Evolutionary conservation across 2,888 invertebrate genomes (phyloP).

Genomic region (Folsomia candida): DNA sequence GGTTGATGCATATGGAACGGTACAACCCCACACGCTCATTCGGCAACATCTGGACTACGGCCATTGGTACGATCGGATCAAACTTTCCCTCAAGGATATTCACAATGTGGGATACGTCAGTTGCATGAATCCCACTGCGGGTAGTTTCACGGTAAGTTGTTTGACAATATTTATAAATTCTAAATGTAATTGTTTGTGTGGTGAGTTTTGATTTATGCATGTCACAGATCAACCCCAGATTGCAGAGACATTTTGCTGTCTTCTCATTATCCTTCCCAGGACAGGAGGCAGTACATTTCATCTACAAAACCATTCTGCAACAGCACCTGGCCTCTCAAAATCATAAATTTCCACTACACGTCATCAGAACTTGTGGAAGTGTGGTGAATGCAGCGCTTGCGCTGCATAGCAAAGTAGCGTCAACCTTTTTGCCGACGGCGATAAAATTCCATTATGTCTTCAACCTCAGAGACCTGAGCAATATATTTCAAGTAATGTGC

Average conservation of each 20-base stretch:
- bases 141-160: conserved; percentile 75
- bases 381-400: conserved; percentile 79
- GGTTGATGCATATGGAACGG: conserved; percentile 89
- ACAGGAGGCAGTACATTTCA: conserved; percentile 76
- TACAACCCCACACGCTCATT: conserved; percentile 92
- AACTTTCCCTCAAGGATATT: conserved; percentile 85
- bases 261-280: conserved; percentile 87
- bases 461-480: conserved; percentile 89
- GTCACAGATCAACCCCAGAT: conserved; percentile 74
- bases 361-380: conserved; percentile 68
- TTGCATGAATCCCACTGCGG: conserved; percentile 97
- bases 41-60: conserved; percentile 93
- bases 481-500: conserved; percentile 85
- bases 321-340: conserved; percentile 81
- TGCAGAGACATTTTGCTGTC: conserved; percentile 86
- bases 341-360: conserved; percentile 69
- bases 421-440: conserved; percentile 89
- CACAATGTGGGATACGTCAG: conserved; percentile 95
- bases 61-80: conserved; percentile 94
- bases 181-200: not conserved
- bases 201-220: not conserved
- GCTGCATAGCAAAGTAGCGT: conserved; percentile 79
- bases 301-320: conserved; percentile 82
- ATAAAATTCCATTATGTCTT: conserved; percentile 96
- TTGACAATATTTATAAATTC: not conserved